Evolutionary conservation across 1,140 invertebrate genomes (phyloP).

Genomic region (Drosophila nannoptera): DNA sequence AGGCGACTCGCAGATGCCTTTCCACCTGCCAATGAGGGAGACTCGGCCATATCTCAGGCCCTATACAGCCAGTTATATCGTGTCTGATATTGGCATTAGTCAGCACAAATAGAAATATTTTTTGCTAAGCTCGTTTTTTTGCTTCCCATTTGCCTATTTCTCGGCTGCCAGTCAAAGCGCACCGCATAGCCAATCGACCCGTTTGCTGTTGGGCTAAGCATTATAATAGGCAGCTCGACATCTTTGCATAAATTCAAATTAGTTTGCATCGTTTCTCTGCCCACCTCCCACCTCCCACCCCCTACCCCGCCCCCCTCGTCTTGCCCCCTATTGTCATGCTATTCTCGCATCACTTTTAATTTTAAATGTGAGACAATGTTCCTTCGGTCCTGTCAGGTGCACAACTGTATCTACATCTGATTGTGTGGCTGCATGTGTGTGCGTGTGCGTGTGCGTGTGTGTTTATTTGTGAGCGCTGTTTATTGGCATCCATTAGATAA

Average conservation of each 20-base stretch:
- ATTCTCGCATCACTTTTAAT: constrained; percentile 71
- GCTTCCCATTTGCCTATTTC: no score
- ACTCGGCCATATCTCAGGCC: no score
- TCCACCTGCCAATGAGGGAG: background rate
- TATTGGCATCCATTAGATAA: constrained; percentile 75
- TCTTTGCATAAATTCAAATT: constrained; percentile 70
- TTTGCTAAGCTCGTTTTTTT: no score
- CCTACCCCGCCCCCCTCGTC: background rate
- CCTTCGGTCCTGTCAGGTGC: constrained; percentile 59
- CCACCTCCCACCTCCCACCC: background rate
- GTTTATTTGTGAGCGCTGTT: constrained; percentile 38
- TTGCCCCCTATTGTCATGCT: constrained; percentile 1
- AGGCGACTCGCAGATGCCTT: constrained; percentile 42
- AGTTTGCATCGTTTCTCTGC: constrained; percentile 40
- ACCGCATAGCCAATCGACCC: constrained; percentile 1
- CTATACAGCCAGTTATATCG: no score
- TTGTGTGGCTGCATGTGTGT: constrained; percentile 3
- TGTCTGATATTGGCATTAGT: no score
- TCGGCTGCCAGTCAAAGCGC: background rate
- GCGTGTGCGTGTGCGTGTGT: constrained; percentile 8
- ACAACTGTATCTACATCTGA: constrained; percentile 52
- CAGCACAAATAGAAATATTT: no score
- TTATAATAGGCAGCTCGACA: constrained; percentile 18
- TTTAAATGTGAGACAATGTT: constrained; percentile 64
- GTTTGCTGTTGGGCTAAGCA: background rate